These are phyloP conservation scores for Sialis fuliginosa DNA, from an alignment of 2,888 invertebrate genomes.

Conservation along the genomic window DNA sequence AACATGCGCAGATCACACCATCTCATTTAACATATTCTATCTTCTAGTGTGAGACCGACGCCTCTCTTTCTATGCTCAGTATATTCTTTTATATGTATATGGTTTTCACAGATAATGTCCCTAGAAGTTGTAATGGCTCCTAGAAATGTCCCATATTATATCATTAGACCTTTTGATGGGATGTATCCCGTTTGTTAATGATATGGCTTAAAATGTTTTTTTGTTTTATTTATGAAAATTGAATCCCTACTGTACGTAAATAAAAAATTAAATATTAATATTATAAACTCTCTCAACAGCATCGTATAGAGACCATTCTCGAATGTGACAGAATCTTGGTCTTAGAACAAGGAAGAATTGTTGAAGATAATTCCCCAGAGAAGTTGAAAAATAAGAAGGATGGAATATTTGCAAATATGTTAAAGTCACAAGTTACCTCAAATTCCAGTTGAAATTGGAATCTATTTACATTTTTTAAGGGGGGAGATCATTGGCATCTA, in stretches of 20 bases:
- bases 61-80: no score
- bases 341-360: constrained; percentile 45
- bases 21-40: no score
- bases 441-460: no score
- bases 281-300: constrained; percentile 30
- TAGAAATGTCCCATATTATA: no score
- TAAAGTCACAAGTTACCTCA: constrained; percentile 20
- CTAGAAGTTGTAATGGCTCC: no score
- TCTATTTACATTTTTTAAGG: no score
- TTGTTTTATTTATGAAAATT: not conserved
- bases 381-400: constrained; percentile 34
- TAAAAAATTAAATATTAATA: not conserved
- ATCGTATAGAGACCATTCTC: constrained; percentile 52
- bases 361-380: constrained; percentile 45
- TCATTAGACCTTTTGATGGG: no score
- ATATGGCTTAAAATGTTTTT: not conserved
- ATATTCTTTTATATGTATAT: no score
- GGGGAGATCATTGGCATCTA: no score
- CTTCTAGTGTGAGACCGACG: no score
- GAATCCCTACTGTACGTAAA: not conserved
- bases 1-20: no score
- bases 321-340: constrained; percentile 53
- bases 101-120: no score
- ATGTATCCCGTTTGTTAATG: not conserved
- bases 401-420: constrained; percentile 40